These are phyloP conservation scores for Solea solea DNA, from an alignment of 2,113 vertebrate genomes.

Conservation along the genomic window DNA sequence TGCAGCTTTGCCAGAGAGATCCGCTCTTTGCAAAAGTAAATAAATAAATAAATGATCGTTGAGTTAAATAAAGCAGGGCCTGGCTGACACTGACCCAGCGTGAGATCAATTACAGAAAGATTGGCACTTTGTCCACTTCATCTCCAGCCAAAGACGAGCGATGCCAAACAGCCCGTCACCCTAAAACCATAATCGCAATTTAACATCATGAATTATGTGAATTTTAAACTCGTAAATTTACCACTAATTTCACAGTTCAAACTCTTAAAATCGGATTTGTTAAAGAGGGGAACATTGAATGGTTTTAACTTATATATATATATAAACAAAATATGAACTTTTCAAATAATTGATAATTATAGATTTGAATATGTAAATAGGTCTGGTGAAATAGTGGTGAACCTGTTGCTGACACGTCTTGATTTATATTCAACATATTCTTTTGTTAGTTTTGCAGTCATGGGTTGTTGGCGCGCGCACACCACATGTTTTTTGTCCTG, in stretches of 20 bases:
- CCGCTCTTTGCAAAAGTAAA: background rate
- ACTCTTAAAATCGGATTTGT: slow-evolving; percentile 29
- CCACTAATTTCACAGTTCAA: slow-evolving; percentile 50
- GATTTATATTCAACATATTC: slow-evolving; percentile 11
- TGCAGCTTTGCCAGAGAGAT: background rate
- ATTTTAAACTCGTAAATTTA: slow-evolving; percentile 46
- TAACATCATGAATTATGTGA: slow-evolving; percentile 49
- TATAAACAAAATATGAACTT: too few relatives aligned
- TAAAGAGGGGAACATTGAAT: too few relatives aligned
- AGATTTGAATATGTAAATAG: too few relatives aligned
- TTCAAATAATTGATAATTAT: too few relatives aligned
- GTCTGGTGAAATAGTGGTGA: background rate
- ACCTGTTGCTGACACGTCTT: slow-evolving; percentile 43
- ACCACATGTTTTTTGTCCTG: slow-evolving; percentile 21
- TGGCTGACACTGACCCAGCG: slow-evolving; percentile 15
- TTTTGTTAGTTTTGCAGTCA: slow-evolving; percentile 17
- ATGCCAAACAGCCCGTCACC: slow-evolving; percentile 53
- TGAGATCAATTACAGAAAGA: slow-evolving; percentile 57
- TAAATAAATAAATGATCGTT: background rate
- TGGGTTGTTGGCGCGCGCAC: slow-evolving; percentile 21
- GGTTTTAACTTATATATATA: too few relatives aligned
- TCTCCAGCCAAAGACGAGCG: slow-evolving; percentile 47
- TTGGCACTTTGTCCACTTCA: slow-evolving; percentile 51
- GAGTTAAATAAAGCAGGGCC: slow-evolving; percentile 34
- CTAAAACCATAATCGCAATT: slow-evolving; percentile 43